Percentiles rank a stretch among this genome's conserved stretches.
phyloP scores from a whole-genome alignment of 1,140 invertebrate species.

The Aricia agestis region DNA sequence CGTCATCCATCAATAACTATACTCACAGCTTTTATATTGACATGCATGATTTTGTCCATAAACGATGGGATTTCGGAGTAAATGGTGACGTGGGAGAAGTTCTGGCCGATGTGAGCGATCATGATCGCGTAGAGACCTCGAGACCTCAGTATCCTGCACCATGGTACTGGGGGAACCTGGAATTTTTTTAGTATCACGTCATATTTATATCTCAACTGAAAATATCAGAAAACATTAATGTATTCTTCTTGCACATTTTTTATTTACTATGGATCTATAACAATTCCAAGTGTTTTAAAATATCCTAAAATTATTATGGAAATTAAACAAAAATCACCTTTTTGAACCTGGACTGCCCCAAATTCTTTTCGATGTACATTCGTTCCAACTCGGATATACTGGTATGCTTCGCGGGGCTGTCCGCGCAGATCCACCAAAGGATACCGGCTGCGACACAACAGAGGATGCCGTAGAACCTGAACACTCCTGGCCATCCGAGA shows the following conservation, averaged over 20 bases:
- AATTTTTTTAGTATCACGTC: background rate
- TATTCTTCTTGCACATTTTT: too few species aligned
- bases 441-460: conserved; percentile 42
- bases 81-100: conserved; percentile 92
- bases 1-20: too few species aligned
- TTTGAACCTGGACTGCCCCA: conserved; percentile 41
- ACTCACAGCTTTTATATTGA: conserved; percentile 82
- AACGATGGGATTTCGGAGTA: conserved; percentile 91
- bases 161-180: conserved; percentile 75
- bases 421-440: conserved; percentile 46
- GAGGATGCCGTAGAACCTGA: conserved; percentile 62
- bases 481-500: conserved; percentile 78
- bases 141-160: conserved; percentile 82
- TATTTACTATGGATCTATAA: too few species aligned
- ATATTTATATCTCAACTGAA: too few species aligned
- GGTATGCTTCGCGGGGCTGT: conserved; percentile 54
- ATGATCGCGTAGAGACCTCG: conserved; percentile 86
- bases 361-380: conserved; percentile 56
- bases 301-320: too few species aligned
- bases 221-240: too few species aligned
- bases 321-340: conserved; percentile 25
- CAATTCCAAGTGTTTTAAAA: too few species aligned
- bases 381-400: conserved; percentile 57
- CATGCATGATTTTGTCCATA: conserved; percentile 86
- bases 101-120: conserved; percentile 85